Percentiles rank a stretch among this genome's conserved stretches.
phyloP scores from a whole-genome alignment of 2,888 invertebrate species.

The Chymomyza procnemis region DNA sequence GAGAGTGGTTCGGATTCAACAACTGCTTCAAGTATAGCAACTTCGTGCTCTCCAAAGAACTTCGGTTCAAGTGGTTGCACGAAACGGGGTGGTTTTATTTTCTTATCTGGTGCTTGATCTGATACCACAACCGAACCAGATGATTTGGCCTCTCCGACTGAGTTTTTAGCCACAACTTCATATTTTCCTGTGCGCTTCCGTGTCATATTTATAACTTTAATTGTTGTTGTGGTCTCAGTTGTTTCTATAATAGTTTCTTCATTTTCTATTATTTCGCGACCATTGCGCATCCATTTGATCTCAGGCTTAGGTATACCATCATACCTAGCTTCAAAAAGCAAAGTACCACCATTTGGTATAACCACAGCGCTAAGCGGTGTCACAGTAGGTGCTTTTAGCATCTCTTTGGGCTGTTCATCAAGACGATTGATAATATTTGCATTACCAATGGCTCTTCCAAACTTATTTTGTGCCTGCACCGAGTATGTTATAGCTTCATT shows the following conservation, averaged over 20 bases:
- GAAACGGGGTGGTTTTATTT: slow-evolving; percentile 86
- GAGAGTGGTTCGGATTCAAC: slow-evolving; percentile 88
- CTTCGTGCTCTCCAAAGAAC: slow-evolving; percentile 85
- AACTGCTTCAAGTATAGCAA: slow-evolving; percentile 87
- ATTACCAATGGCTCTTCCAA: slow-evolving; percentile 86
- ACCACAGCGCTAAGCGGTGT: slow-evolving; percentile 88
- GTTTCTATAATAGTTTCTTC: slow-evolving; percentile 82
- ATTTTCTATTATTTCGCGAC: slow-evolving; percentile 84
- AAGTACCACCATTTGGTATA: slow-evolving; percentile 84
- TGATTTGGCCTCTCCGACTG: slow-evolving; percentile 87
- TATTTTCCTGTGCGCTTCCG: slow-evolving; percentile 92
- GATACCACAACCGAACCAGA: slow-evolving; percentile 90
- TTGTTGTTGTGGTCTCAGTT: slow-evolving; percentile 82
- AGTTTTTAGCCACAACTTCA: slow-evolving; percentile 89
- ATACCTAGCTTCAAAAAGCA: slow-evolving; percentile 85
- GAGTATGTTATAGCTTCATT: slow-evolving; percentile 85
- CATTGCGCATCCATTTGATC: slow-evolving; percentile 92
- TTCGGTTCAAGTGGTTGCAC: slow-evolving; percentile 85
- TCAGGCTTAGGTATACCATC: slow-evolving; percentile 85
- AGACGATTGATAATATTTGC: slow-evolving; percentile 84
- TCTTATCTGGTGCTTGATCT: slow-evolving; percentile 81
- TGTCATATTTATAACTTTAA: slow-evolving; percentile 84
- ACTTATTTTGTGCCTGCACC: slow-evolving; percentile 85
- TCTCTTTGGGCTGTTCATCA: slow-evolving; percentile 73
- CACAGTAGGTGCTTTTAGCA: slow-evolving; percentile 85